Conservation (phyloP, 2,888 invertebrate species). For the Ametastegia equiseti region DNA sequence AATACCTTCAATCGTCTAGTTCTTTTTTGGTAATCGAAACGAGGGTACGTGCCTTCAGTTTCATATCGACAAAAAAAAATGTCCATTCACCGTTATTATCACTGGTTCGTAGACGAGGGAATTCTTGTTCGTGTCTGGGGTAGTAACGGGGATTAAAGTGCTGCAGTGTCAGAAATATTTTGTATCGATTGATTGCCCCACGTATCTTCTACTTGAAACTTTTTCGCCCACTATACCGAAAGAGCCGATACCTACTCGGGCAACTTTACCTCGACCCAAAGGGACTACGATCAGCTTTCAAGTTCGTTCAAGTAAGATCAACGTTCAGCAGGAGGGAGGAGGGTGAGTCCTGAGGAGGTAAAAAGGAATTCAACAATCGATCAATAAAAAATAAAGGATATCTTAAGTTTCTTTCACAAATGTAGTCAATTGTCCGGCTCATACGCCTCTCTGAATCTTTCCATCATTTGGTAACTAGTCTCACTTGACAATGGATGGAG, state of each 20-base stretch:
- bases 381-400: conserved; percentile 9
- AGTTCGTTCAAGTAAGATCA: conserved; percentile 44
- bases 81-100: conserved; percentile 25
- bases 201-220: conserved; percentile 40
- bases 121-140: conserved; percentile 38
- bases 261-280: conserved; percentile 37
- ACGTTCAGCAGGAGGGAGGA: background rate
- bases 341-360: background rate
- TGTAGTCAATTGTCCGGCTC: conserved; percentile 30
- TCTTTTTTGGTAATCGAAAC: conserved; percentile 4
- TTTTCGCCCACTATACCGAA: conserved; percentile 18
- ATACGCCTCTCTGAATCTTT: conserved; percentile 18
- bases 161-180: conserved; percentile 40
- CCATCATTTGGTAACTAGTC: conserved; percentile 26
- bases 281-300: conserved; percentile 43
- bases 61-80: conserved; percentile 21
- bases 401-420: conserved; percentile 8
- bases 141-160: conserved; percentile 30
- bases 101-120: conserved; percentile 12
- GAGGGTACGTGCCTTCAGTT: conserved; percentile 11
- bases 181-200: conserved; percentile 36
- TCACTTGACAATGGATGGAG: conserved; percentile 21
- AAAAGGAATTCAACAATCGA: conserved; percentile 5
- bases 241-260: conserved; percentile 27
- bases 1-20: conserved; percentile 1